Base-by-base conservation (phyloP, 2,797 vertebrate species). In the Vultur gryphus region DNA sequence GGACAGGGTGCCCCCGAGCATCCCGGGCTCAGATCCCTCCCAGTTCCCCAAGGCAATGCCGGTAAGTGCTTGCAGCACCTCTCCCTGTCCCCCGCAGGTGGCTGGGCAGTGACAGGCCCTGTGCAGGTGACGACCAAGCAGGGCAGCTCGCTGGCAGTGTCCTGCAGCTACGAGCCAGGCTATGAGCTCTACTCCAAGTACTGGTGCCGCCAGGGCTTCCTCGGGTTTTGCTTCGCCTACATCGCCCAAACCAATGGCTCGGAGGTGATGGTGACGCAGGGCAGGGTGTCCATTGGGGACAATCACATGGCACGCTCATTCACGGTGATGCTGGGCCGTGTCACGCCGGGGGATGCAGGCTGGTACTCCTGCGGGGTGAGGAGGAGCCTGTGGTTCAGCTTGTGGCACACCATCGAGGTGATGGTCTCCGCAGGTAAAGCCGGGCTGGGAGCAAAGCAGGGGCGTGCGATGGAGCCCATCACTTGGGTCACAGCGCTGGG, bases 41-140 rank as follows among this genome's bases (percentile, higher is more conserved):
- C 0, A 1, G 18, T 10, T 52, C 28, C 35, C 46, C 2, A 1
- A 28, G 37, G 25, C 3, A 8, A 12, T 37, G 43, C 17, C 0
- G 1, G 12, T 18, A 18, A 0, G 0, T 15, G 39, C 44, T 78
- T 28, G 24, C 25, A 72, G 44, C 75, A 26, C 4, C 37, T 79
- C 26, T 91, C 76, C 52, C 13, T 76, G 49, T 90, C 31, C 49
- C 29, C 49, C 2, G 4, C 77, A 96, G 94, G 86, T 11, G 26
- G 41, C 70, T 29, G n/a, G 57, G 80, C 61, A 1, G 65, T 93
- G n/a, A 92, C 11, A 5, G 95, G 90, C 26, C 93, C 94, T 8
- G 2, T 0, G 1, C 11, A 41, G 41, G 72, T 88, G 90, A 55
- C 4, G 3, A 69, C 5, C 0, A 2, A 52, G 33, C 44, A 46